These are phyloP conservation scores for Ptychodera flava DNA, from an alignment of 35 echinoderm and acorn worm genomes.

Conservation along the genomic window DNA sequence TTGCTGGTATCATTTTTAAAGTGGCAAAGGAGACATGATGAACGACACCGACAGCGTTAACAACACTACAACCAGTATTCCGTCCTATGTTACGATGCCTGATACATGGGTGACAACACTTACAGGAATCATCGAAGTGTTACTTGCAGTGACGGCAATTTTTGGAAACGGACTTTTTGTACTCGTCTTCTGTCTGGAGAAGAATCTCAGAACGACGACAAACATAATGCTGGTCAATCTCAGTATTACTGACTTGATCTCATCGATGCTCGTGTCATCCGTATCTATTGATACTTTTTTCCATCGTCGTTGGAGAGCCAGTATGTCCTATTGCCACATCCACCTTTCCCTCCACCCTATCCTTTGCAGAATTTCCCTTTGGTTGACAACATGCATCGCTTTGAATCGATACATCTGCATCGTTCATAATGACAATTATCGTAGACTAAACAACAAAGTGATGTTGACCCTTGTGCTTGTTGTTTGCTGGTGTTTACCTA, in stretches of 20 bases:
- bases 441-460: background rate
- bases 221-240: background rate
- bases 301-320: background rate
- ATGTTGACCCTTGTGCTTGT: background rate
- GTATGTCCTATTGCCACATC: background rate
- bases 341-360: background rate
- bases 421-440: background rate
- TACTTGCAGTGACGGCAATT: background rate
- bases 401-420: background rate
- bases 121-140: background rate
- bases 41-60: too few relatives aligned
- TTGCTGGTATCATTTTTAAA: too few relatives aligned
- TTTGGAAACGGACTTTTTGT: background rate
- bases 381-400: background rate
- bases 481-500: background rate
- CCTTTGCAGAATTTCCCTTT: background rate
- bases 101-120: background rate
- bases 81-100: too few relatives aligned
- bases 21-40: too few relatives aligned
- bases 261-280: background rate
- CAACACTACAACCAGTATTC: too few relatives aligned
- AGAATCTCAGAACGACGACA: background rate
- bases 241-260: background rate
- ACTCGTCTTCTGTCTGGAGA: background rate
- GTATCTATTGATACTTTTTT: background rate